These are phyloP conservation scores for Paraescarpia echinospica DNA, from an alignment of 1,140 invertebrate genomes.

Conservation along the genomic window DNA sequence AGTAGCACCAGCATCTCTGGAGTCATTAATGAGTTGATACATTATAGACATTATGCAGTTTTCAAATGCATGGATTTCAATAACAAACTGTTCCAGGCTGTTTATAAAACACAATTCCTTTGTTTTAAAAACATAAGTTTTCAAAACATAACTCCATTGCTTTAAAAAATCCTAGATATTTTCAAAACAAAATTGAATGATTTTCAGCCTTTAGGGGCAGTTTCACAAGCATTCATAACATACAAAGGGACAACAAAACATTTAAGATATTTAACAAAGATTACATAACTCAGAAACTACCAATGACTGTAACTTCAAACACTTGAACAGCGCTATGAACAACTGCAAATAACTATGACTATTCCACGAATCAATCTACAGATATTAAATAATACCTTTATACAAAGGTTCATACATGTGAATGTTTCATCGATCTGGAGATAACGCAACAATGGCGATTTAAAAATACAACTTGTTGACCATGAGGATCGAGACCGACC, in stretches of 20 bases:
- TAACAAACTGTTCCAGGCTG: too few relatives aligned
- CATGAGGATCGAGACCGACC: not conserved
- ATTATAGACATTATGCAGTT: too few relatives aligned
- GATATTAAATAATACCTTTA: not conserved
- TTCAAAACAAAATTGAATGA: conserved; percentile 14
- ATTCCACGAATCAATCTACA: not conserved
- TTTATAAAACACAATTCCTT: too few relatives aligned
- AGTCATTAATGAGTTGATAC: not conserved
- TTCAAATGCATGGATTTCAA: too few relatives aligned
- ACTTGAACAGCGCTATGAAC: not conserved
- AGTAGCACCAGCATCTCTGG: not conserved
- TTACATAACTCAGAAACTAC: not conserved
- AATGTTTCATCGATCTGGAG: not conserved
- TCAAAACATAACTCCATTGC: not conserved
- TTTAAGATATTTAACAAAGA: not conserved
- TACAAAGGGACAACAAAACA: not conserved
- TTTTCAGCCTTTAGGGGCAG: not conserved
- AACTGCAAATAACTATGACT: not conserved
- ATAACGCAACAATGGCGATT: not conserved
- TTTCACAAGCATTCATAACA: not conserved
- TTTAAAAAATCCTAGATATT: not conserved
- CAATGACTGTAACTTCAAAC: too few relatives aligned
- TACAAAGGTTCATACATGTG: too few relatives aligned
- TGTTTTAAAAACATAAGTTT: not conserved
- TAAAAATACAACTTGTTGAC: not conserved